Evolutionary conservation across 2,113 vertebrate species (phyloP).

Genomic region (Gymnocephalus cernua): DNA sequence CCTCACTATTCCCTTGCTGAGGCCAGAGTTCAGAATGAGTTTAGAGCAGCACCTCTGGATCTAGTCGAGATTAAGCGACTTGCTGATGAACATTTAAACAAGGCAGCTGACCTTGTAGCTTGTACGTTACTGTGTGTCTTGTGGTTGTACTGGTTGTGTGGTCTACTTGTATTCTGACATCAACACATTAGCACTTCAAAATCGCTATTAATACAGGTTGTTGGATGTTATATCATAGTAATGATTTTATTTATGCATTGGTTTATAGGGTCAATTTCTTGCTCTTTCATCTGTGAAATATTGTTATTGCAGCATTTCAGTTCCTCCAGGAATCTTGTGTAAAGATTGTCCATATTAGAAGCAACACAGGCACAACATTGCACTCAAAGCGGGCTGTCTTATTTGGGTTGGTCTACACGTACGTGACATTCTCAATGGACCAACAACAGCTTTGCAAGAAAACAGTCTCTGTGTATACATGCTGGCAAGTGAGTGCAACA

Average conservation of each 20-base stretch:
- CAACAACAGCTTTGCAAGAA: conserved; percentile 35
- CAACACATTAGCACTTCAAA: conserved; percentile 2
- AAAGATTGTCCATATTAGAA: conserved; percentile 18
- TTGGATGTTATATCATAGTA: conserved; percentile 31
- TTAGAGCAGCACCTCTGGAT: conserved; percentile 5
- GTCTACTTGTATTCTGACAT: neutral
- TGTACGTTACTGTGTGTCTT: neutral
- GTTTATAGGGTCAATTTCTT: conserved; percentile 16
- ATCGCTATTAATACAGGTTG: neutral
- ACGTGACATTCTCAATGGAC: conserved; percentile 30
- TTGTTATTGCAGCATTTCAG: conserved; percentile 8
- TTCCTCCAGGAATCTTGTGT: conserved; percentile 3
- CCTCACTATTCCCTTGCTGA: conserved; percentile 17
- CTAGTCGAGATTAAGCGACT: neutral
- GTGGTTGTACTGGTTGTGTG: too few species aligned
- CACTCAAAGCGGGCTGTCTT: conserved; percentile 10
- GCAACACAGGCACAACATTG: conserved; percentile 1
- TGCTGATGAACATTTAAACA: conserved; percentile 21
- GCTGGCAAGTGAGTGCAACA: conserved; percentile 6
- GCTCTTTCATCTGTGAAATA: conserved; percentile 26
- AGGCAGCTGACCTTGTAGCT: neutral
- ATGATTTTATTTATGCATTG: conserved; percentile 35
- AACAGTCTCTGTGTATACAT: conserved; percentile 6
- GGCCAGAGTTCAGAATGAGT: conserved; percentile 24
- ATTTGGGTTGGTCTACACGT: conserved; percentile 33